Evolutionary conservation across 2,888 invertebrate species (phyloP), one percentile per base, ranked within the genome.

Genomic region (Zygothrica quintamaculata): DNA sequence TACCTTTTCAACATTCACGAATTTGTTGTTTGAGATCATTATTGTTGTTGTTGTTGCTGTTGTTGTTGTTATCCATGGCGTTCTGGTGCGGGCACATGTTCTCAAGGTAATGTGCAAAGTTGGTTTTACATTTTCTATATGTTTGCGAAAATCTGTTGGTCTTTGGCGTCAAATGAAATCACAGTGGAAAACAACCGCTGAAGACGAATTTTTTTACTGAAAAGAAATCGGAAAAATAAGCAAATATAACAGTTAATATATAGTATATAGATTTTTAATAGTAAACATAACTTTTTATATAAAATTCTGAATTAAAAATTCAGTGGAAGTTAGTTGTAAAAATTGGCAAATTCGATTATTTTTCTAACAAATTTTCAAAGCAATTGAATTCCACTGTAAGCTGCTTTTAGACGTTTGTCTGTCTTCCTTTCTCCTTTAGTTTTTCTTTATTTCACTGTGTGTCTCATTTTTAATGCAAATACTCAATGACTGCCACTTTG

Each of bases 401-500:
- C 79, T 65, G 69, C 84, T 86, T 70, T 77, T 40, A 72, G 80
- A 79, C 80, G 61, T 68, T 44, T 68, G 44, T n/a, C n/a, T n/a
- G n/a, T n/a, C n/a, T n/a, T n/a, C n/a, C n/a, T n/a, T n/a, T n/a
- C n/a, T n/a, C n/a, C n/a, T n/a, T n/a, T n/a, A n/a, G n/a, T n/a
- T n/a, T n/a, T n/a, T n/a, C n/a, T n/a, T n/a, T n/a, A n/a, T n/a
- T n/a, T n/a, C n/a, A n/a, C n/a, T n/a, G n/a, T n/a, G n/a, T n/a
- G n/a, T 65, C 68, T 81, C 75, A 82, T 82, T 86, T 86, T 86
- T 74, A 84, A 82, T 86, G 81, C 74, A 86, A 79, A 82, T 80
- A 67, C 74, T 69, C 66, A 65, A 71, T 75, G 79, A 62, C 62
- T 76, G 64, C 55, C 75, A 75, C 68, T 68, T 76, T 76, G 62